Evolutionary conservation across 2,888 invertebrate species (phyloP), one percentile per base, ranked within the genome.

Genomic region (Prosopocoilus inquinatus): DNA sequence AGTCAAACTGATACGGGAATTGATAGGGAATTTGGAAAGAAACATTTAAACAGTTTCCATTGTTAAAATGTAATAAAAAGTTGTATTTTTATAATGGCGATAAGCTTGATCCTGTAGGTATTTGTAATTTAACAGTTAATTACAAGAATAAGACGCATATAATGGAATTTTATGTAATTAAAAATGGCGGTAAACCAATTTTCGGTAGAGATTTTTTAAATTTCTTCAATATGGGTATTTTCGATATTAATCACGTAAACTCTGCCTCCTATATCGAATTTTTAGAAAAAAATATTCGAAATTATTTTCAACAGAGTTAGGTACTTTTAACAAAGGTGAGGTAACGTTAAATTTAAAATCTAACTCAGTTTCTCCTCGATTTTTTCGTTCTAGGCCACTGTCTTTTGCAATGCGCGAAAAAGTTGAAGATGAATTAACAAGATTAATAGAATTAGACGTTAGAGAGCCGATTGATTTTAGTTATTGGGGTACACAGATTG

Each of bases 401-500:
- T 12, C 41, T 9, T 41, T 41, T n/a, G 11, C 41, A 2, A 9
- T n/a, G 2, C 41, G 41, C 2, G 11, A 41, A 8, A 52, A 51
- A 39, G 56, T 56, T 7, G 51, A 56, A 36, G 38, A 4, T 8
- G 50, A 50, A 44, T 51, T 50, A 38, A 50, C 44, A 7, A 7
- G 55, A 13, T 47, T 55, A 34, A 1, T 32, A 38, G 33, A 46
- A 13, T 20, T 55, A 13, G 36, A 45, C n/a, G 28, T 55, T 28
- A 50, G 51, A 51, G 4, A 48, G 11, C 45, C 16, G 20, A 44
- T 56, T 7, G 47, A 55, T 46, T 46, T 32, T 36, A 34, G 41
- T 20, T 38, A 63, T 9, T 65, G 61, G 60, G 56, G 47, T 3
- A 64, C 66, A 36, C 62, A 61, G 11, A 48, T 63, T n/a, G 66